Evolutionary conservation across 2,797 vertebrate species (phyloP), one percentile per base, ranked within the genome.

Genomic region (Cryptoprocta ferox): DNA sequence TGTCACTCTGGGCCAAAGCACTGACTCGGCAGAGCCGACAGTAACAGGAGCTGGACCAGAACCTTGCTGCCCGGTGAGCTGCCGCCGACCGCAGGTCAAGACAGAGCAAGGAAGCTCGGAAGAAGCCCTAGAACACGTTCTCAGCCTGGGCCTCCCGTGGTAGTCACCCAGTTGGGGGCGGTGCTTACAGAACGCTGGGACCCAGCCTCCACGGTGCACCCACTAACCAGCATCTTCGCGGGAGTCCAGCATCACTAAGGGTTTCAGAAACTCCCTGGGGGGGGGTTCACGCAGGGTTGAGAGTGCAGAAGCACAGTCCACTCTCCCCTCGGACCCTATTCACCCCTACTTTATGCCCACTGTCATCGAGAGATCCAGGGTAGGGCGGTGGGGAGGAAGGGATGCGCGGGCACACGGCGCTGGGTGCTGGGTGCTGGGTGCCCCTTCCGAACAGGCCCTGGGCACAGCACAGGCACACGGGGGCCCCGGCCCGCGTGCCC

Each of bases 141-240:
- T 16, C 32, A 4, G 26, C 50, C 12, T 1, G 2, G 21, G 6
- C 26, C 42, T 28, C 45, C 0, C 1, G 3, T 3, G 39, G 71
- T 45, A 32, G 10, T 0, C 13, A 3, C 3, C 28, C 0, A 1
- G 14, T 0, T 0, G 7, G 6, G 21, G 35, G 50, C 8, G 32
- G 53, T 2, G 3, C 1, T 28, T 7, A 32, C 21, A 35, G 37
- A 3, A 26, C 1, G 2, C 65, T 4, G 63, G 59, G 32, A 13
- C 5, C 13, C 39, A 11, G 14, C 37, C 30, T 48, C 39, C 45
- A 5, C 42, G 0, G 1, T 14, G 37, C 68, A 6, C 32, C 16
- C 21, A 13, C 9, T 1, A 2, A 1, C 1, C 35, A n/a, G 73
- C 16, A 0, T 35, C 37, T 24, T 9, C 1, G 2, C 26, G 59